Conservation (phyloP, 1,140 invertebrate genomes). For the Plectus sambesii region DNA sequence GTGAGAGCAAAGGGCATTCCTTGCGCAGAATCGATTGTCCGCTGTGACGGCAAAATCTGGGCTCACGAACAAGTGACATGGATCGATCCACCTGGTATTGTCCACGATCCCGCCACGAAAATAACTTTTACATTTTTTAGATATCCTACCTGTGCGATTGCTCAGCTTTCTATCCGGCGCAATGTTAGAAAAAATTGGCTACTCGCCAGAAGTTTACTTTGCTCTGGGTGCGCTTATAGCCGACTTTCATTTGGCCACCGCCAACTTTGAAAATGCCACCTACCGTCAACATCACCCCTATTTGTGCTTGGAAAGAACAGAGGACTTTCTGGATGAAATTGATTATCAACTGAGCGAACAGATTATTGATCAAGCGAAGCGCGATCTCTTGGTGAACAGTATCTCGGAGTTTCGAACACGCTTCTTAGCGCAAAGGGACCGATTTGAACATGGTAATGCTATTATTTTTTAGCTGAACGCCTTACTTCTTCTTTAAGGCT, state of each 20-base stretch:
- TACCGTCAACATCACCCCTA: slow-evolving; percentile 6
- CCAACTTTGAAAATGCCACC: slow-evolving; percentile 1
- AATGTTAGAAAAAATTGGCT: slow-evolving; percentile 5
- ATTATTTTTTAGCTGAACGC: not conserved
- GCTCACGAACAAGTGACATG: too few species aligned
- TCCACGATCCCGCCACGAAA: too few species aligned
- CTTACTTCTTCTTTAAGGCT: slow-evolving; percentile 3
- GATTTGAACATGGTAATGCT: not conserved
- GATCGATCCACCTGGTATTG: too few species aligned
- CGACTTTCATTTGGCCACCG: not conserved
- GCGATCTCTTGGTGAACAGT: slow-evolving; percentile 6
- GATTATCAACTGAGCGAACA: slow-evolving; percentile 2
- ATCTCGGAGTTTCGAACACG: not conserved
- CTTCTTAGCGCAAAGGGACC: not conserved
- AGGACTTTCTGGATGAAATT: slow-evolving; percentile 9
- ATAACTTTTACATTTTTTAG: slow-evolving; percentile 1
- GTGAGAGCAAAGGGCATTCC: too few species aligned
- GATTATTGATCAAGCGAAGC: not conserved
- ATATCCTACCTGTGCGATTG: slow-evolving; percentile 8
- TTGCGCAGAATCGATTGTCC: too few species aligned
- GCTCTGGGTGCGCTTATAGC: slow-evolving; percentile 4
- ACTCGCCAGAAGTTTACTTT: not conserved
- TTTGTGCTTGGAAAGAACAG: slow-evolving; percentile 3
- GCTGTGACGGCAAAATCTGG: too few species aligned
- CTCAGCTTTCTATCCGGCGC: slow-evolving; percentile 8